These are phyloP conservation scores for Pecten maximus DNA, from an alignment of 2,888 invertebrate genomes.

Conservation along the genomic window DNA sequence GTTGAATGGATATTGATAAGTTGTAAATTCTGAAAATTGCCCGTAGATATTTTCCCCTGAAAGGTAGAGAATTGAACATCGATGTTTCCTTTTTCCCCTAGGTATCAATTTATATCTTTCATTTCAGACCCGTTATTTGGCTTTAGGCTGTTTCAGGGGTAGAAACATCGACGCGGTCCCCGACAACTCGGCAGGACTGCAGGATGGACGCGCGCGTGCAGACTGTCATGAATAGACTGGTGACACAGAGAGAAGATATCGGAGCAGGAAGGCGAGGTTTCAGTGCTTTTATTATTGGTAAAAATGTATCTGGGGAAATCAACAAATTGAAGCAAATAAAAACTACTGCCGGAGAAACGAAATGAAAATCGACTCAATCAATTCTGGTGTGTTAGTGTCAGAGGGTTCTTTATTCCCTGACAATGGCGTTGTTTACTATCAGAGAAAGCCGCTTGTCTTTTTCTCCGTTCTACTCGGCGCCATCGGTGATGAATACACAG, in stretches of 20 bases:
- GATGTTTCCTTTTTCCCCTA: slow-evolving; percentile 10
- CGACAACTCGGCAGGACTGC: background rate
- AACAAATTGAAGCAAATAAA: slow-evolving; percentile 35
- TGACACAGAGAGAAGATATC: slow-evolving; percentile 23
- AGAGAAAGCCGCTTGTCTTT: slow-evolving; percentile 26
- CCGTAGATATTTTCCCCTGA: slow-evolving; percentile 33
- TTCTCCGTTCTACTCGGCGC: background rate
- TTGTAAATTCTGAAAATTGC: slow-evolving; percentile 22
- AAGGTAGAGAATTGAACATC: slow-evolving; percentile 35
- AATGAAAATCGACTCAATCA: slow-evolving; percentile 35
- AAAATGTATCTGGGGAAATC: slow-evolving; percentile 26
- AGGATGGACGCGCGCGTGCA: slow-evolving; percentile 30
- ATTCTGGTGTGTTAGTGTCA: slow-evolving; percentile 33
- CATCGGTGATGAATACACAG: slow-evolving; percentile 31
- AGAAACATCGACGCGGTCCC: background rate
- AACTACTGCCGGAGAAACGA: slow-evolving; percentile 33
- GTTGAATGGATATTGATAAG: slow-evolving; percentile 33
- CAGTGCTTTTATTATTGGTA: slow-evolving; percentile 32
- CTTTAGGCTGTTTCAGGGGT: background rate
- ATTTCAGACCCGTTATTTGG: slow-evolving; percentile 22
- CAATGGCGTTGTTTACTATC: slow-evolving; percentile 30
- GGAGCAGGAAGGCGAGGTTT: slow-evolving; percentile 25
- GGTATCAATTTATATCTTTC: slow-evolving; percentile 35
- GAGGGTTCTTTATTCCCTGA: slow-evolving; percentile 18
- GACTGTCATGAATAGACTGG: slow-evolving; percentile 16